Evolutionary conservation across 2,888 invertebrate genomes (phyloP), one percentile per base, ranked within the genome.

Genomic region (Caenorhabditis virilis): DNA sequence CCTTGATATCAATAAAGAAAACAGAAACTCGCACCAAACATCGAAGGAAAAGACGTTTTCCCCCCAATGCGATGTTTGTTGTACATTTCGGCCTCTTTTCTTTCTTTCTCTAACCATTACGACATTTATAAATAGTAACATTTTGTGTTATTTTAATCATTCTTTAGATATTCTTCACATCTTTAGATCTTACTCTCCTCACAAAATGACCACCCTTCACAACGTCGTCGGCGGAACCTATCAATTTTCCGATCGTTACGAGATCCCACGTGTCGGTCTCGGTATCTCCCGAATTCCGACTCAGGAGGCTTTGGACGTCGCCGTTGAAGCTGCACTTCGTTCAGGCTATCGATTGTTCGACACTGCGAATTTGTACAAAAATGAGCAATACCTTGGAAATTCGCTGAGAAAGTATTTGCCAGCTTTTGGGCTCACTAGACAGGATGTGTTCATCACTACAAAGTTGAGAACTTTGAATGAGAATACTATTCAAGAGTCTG

Each of bases 371-470:
- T 89, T 89, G 0, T 91, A 91, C 83, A 86, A 87, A 26, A 92
- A 92, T 84, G 91, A 92, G 84, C 82, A 84, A 49, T 87, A 89
- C 54, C 87, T 92, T 65, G 89, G 89, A 11, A n/a, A n/a, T n/a
- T n/a, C n/a, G n/a, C n/a, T n/a, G n/a, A n/a, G n/a, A n/a, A 82
- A 85, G 27, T 89, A 80, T 5, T 85, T 92, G 22, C 87, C 88
- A 55, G 78, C 78, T 80, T 87, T 89, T 82, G 87, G 87, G 30
- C 84, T 91, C 15, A 86, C 85, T 18, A 86, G 91, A 56, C 86
- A 88, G 68, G 90, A 91, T 80, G 87, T 92, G 54, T 91, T 91
- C 81, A 87, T 92, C n/a, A 91, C 91, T 4, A 89, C 90, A 25
- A 92, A 91, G 86, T 84, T 91, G 65, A 87, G 91, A 15, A 62